Evolutionary conservation across 2,113 vertebrate genomes (phyloP).

Genomic region (Triplophysa tibetana): DNA sequence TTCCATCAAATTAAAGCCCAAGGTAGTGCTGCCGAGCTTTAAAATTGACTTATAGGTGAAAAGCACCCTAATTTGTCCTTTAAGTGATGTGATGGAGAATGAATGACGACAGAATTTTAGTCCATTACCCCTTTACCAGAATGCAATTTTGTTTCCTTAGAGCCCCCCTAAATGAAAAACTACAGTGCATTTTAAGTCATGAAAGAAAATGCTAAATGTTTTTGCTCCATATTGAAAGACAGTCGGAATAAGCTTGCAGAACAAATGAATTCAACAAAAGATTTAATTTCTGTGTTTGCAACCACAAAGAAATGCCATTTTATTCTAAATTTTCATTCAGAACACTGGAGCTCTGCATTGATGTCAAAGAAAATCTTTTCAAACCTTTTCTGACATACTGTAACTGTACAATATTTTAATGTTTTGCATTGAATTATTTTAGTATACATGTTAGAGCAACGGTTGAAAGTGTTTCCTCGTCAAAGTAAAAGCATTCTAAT

Average conservation of each 20-base stretch:
- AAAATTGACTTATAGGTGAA: background rate
- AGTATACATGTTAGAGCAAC: background rate
- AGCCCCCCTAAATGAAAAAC: background rate
- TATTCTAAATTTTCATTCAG: background rate
- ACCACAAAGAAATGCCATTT: background rate
- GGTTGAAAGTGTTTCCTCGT: too few species aligned
- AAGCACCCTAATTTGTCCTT: background rate
- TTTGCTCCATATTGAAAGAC: background rate
- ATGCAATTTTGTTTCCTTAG: background rate
- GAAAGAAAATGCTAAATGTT: background rate
- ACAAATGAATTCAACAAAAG: constrained; percentile 13
- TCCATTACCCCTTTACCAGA: background rate
- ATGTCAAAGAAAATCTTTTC: background rate
- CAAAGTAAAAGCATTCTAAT: too few species aligned
- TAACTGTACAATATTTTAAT: background rate
- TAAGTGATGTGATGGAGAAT: background rate
- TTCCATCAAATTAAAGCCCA: background rate
- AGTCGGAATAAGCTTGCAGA: background rate
- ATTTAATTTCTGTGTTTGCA: background rate
- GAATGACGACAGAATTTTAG: background rate
- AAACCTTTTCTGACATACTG: background rate
- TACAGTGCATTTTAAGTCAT: background rate
- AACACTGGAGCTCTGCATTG: background rate
- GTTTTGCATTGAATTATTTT: background rate
- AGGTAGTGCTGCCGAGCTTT: too few species aligned